These are phyloP conservation scores for Chirona hameri DNA, from an alignment of 2,888 invertebrate genomes.

Conservation along the genomic window DNA sequence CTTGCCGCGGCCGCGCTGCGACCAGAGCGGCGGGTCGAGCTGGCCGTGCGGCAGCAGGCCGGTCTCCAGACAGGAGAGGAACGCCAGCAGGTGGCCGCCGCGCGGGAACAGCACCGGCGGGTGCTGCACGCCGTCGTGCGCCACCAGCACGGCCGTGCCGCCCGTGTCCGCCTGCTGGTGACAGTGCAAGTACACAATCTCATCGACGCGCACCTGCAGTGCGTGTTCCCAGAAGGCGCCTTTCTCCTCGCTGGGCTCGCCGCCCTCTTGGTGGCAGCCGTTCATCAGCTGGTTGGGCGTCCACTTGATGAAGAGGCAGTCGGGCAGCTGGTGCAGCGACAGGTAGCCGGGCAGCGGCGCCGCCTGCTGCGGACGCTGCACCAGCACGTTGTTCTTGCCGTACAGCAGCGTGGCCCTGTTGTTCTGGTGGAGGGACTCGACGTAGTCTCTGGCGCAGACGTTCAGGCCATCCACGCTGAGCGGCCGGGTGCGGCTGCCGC, in stretches of 20 bases:
- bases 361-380: slow-evolving; percentile 58
- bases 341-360: slow-evolving; percentile 87
- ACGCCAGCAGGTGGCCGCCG: slow-evolving; percentile 84
- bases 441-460: slow-evolving; percentile 76
- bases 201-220: slow-evolving; percentile 79
- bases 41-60: slow-evolving; percentile 84
- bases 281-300: slow-evolving; percentile 96
- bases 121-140: slow-evolving; percentile 87
- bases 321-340: slow-evolving; percentile 80
- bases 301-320: slow-evolving; percentile 85
- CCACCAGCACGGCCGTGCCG: slow-evolving; percentile 83
- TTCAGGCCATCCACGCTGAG: slow-evolving; percentile 14
- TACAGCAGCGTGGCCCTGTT: slow-evolving; percentile 80
- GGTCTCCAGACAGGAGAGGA: slow-evolving; percentile 86
- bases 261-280: slow-evolving; percentile 62
- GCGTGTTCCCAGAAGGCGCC: slow-evolving; percentile 84
- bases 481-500: not conserved
- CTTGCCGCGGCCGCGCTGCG: slow-evolving; percentile 74
- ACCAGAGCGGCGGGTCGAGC: slow-evolving; percentile 85
- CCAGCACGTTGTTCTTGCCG: slow-evolving; percentile 52
- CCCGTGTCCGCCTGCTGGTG: slow-evolving; percentile 71
- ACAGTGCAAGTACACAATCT: slow-evolving; percentile 92
- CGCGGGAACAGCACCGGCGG: slow-evolving; percentile 91
- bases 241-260: not conserved
- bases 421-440: slow-evolving; percentile 91